Conservation (phyloP, 2,113 vertebrate genomes). For the Galeopterus variegatus region DNA sequence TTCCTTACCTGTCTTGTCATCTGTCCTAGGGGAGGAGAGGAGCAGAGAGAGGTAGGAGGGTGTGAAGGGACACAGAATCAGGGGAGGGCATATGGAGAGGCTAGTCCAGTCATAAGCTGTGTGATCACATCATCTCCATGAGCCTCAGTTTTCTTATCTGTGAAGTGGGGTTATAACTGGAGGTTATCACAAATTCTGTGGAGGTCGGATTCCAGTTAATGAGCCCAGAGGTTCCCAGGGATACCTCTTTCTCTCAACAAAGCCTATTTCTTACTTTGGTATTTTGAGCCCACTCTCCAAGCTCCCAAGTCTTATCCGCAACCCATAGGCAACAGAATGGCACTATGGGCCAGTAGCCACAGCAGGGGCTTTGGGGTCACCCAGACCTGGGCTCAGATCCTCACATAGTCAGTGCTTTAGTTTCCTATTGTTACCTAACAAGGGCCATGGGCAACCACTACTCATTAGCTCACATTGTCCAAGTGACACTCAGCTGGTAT, state of each 20-base stretch:
- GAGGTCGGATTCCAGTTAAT: neutral
- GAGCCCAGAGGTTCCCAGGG: neutral
- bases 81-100: neutral
- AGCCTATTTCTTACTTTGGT: neutral
- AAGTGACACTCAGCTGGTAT: neutral
- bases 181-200: neutral
- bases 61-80: neutral
- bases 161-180: neutral
- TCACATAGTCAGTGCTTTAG: neutral
- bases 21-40: neutral
- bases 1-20: neutral
- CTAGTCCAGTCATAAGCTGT: neutral
- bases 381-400: too few species aligned
- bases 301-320: neutral
- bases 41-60: neutral
- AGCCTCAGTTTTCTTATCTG: neutral
- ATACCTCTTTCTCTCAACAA: neutral
- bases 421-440: too few species aligned
- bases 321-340: neutral
- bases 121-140: neutral
- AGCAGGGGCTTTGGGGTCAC: neutral
- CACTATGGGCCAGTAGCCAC: rapidly evolving
- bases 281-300: neutral
- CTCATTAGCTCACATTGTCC: neutral
- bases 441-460: rapidly evolving